A percentile compares a stretch with the other conserved stretches of the same genome.
phyloP scores from a whole-genome alignment of 2,888 invertebrate species.

The Pycnomerus fuliginosus region DNA sequence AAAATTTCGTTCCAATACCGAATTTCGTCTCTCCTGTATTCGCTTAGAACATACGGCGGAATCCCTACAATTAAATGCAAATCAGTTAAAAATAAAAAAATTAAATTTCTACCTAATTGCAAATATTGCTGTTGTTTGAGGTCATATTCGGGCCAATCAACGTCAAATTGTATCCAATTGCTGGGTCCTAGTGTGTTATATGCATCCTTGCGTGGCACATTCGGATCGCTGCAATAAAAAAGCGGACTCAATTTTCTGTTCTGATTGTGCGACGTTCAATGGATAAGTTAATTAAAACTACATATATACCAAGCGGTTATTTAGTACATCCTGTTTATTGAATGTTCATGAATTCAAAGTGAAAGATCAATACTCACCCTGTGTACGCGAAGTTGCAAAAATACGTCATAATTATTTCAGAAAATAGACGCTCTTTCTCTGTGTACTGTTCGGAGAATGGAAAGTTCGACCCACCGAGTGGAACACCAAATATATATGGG shows the following conservation, averaged over 20 bases:
- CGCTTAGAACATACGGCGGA: slow-evolving; percentile 70
- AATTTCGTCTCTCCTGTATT: slow-evolving; percentile 76
- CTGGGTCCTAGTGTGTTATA: slow-evolving; percentile 64
- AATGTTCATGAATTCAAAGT: slow-evolving; percentile 7
- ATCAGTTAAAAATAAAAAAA: not conserved
- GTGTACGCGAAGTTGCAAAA: slow-evolving; percentile 90
- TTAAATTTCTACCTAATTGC: slow-evolving; percentile 65
- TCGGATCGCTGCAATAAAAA: slow-evolving; percentile 67
- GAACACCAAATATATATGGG: slow-evolving; percentile 84
- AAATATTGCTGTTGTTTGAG: slow-evolving; percentile 73
- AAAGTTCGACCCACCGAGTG: slow-evolving; percentile 65
- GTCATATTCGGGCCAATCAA: slow-evolving; percentile 85
- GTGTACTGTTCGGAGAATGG: slow-evolving; percentile 75
- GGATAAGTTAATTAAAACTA: too few species aligned
- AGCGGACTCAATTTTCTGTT: slow-evolving; percentile 2
- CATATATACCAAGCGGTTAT: too few species aligned
- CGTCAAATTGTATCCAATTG: slow-evolving; percentile 66
- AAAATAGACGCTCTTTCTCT: slow-evolving; percentile 73
- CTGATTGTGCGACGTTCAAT: not conserved
- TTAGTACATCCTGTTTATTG: slow-evolving; percentile 1
- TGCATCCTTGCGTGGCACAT: slow-evolving; percentile 66
- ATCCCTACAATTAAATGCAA: slow-evolving; percentile 60
- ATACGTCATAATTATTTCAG: slow-evolving; percentile 84
- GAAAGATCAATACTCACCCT: slow-evolving; percentile 63
- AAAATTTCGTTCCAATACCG: slow-evolving; percentile 83